Percentiles rank a stretch among this genome's conserved stretches.
phyloP scores from a whole-genome alignment of 1,140 invertebrate species.

The Hormaphis cornu region DNA sequence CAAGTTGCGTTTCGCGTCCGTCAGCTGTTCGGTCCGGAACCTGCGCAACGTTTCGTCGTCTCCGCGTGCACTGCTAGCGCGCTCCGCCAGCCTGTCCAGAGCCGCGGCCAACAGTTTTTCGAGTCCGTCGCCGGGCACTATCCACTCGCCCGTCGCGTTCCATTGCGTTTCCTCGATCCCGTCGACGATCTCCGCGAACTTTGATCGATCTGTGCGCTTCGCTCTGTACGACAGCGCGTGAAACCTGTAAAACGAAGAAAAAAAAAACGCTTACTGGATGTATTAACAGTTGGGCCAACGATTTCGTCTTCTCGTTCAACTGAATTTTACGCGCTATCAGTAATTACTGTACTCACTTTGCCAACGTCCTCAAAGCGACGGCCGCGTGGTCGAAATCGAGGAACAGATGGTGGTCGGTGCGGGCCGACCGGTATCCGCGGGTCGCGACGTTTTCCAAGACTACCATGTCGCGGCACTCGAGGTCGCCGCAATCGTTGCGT shows the following conservation, averaged over 20 bases:
- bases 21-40: background rate
- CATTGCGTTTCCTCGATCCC: constrained; percentile 1
- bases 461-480: background rate
- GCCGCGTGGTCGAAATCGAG: background rate
- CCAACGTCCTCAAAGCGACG: background rate
- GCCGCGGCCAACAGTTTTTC: background rate
- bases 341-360: constrained; percentile 6
- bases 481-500: background rate
- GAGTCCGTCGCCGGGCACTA: background rate
- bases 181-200: background rate
- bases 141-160: background rate
- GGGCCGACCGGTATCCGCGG: background rate
- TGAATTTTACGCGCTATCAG: too few species aligned
- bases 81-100: background rate
- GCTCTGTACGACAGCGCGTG: constrained; percentile 20
- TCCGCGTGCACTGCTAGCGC: background rate
- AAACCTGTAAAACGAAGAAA: background rate
- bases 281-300: background rate
- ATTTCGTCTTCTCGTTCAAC: background rate
- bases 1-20: background rate
- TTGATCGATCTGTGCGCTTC: background rate
- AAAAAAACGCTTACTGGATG: too few species aligned
- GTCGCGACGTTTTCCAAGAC: background rate
- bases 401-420: background rate
- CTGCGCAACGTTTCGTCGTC: background rate